Evolutionary conservation across 2,888 invertebrate genomes (phyloP).

Genomic region (Steinernema scapterisci): DNA sequence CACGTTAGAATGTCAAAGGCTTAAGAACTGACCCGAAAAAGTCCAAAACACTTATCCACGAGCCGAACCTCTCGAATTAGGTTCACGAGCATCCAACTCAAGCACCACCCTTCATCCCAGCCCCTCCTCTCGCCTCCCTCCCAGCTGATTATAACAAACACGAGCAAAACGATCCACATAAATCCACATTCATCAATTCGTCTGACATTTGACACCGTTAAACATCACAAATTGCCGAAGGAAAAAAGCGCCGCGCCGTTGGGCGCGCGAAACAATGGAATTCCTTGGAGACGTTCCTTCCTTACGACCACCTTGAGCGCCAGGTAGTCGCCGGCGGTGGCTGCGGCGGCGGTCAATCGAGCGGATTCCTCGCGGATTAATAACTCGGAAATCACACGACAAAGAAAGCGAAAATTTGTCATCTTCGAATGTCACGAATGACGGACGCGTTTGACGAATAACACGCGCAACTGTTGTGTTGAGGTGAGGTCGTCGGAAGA

Average conservation of each 20-base stretch:
- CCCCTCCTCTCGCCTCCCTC: too few species aligned
- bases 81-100: too few species aligned
- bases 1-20: too few species aligned
- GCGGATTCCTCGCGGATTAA: conserved; percentile 7
- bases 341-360: neutral
- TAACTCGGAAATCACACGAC: conserved; percentile 20
- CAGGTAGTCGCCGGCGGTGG: neutral
- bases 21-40: too few species aligned
- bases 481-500: neutral
- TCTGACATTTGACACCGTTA: neutral
- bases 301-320: neutral
- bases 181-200: too few species aligned
- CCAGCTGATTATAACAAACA: too few species aligned
- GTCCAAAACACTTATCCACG: too few species aligned
- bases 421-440: conserved; percentile 18
- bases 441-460: conserved; percentile 32
- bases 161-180: too few species aligned
- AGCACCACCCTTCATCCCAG: too few species aligned
- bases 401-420: conserved; percentile 28
- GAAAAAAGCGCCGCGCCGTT: conserved; percentile 23
- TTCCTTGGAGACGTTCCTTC: neutral
- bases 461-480: conserved; percentile 22
- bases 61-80: too few species aligned
- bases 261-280: neutral
- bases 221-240: neutral